Percentiles rank a stretch among this genome's conserved stretches.
Conservation (phyloP, 1,140 invertebrate genomes). For the Macrobrachium rosenbergii region DNA sequence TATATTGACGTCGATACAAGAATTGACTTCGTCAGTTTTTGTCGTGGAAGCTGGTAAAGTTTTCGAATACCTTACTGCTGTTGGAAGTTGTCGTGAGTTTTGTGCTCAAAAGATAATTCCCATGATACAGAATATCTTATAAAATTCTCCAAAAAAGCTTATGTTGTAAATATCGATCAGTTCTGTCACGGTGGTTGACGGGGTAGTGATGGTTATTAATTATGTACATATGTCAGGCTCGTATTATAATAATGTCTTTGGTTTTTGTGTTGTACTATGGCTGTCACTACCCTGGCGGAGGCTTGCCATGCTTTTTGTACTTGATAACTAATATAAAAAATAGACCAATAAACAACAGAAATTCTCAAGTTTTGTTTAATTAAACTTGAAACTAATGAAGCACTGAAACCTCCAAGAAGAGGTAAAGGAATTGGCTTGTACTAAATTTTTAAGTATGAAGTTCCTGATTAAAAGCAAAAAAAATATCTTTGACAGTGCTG, state of each 20-base stretch:
- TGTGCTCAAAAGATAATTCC: constrained; percentile 53
- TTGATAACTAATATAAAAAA: constrained; percentile 57
- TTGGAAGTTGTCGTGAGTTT: constrained; percentile 47
- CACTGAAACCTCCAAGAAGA: too few relatives aligned
- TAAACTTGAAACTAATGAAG: constrained; percentile 19
- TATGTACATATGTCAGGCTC: constrained; percentile 55
- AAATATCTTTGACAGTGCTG: too few relatives aligned
- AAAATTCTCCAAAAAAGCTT: constrained; percentile 49
- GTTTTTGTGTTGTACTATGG: constrained; percentile 52
- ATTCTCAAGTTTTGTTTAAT: constrained; percentile 61
- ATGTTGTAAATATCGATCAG: constrained; percentile 61
- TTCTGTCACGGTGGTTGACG: constrained; percentile 57
- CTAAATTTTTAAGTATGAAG: too few relatives aligned
- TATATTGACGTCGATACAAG: constrained; percentile 55
- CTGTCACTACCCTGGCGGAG: constrained; percentile 60
- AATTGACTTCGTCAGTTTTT: constrained; percentile 58
- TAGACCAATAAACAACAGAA: constrained; percentile 61
- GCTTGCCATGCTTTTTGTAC: constrained; percentile 64
- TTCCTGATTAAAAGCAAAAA: too few relatives aligned
- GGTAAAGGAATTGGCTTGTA: too few relatives aligned
- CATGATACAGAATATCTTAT: constrained; percentile 50
- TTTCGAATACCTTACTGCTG: constrained; percentile 46
- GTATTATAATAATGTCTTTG: constrained; percentile 47
- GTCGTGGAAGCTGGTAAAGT: constrained; percentile 48
- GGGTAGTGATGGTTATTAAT: constrained; percentile 60